Conservation (phyloP, 2,888 invertebrate genomes). For the Volucella inanis region DNA sequence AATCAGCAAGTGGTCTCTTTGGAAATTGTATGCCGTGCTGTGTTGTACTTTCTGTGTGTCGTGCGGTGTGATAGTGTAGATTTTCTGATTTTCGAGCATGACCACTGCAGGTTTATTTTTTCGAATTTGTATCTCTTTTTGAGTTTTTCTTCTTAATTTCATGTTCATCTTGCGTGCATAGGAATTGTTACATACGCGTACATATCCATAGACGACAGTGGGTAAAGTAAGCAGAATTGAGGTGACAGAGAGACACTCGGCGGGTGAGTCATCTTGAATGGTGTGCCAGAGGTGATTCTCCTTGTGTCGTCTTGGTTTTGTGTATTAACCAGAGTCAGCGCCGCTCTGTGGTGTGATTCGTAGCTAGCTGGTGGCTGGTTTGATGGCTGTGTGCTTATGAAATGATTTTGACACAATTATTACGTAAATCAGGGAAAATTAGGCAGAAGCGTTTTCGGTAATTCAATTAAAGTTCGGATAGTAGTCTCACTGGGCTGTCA, state of each 20-base stretch:
- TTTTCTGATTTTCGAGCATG: constrained; percentile 49
- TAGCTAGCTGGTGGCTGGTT: neutral
- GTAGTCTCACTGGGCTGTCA: constrained; percentile 2
- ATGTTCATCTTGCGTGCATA: constrained; percentile 55
- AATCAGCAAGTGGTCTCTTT: constrained; percentile 66
- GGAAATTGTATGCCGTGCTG: constrained; percentile 22
- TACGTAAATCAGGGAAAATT: constrained; percentile 58
- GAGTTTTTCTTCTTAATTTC: constrained; percentile 56
- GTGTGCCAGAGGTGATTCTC: constrained; percentile 63
- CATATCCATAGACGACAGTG: neutral
- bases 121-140: constrained; percentile 5
- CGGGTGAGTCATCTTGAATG: constrained; percentile 62
- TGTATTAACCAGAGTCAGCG: no score
- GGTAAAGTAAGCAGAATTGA: constrained; percentile 16
- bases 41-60: no score
- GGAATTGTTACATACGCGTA: neutral
- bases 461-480: constrained; percentile 28
- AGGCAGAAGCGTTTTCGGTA: constrained; percentile 37
- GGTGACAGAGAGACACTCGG: constrained; percentile 63
- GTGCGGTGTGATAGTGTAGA: constrained; percentile 42
- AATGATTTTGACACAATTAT: constrained; percentile 70
- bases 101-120: constrained; percentile 45
- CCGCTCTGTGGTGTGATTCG: no score
- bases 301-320: constrained; percentile 27
- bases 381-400: constrained; percentile 49